phyloP scores from a whole-genome alignment of 2,888 invertebrate species.

The Metallyticus violacea region DNA sequence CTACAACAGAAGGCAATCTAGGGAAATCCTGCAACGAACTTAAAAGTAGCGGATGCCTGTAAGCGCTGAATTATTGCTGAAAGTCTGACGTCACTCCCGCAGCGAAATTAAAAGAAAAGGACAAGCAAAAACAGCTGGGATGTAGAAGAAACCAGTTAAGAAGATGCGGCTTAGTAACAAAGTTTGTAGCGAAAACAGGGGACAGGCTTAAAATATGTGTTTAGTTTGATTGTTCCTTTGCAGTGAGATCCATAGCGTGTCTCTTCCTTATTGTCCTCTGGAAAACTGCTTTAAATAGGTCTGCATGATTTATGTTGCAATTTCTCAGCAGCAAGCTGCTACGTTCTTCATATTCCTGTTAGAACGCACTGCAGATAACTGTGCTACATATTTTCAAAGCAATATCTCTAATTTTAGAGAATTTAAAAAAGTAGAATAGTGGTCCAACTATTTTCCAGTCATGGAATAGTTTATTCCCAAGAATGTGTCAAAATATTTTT shows the following conservation, averaged over 20 bases:
- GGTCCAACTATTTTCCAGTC: no score
- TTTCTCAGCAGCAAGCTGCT: no score
- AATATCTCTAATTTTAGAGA: no score
- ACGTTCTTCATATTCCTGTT: no score
- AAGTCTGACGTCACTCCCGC: not conserved
- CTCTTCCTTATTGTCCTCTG: not conserved
- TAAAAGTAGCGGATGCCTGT: not conserved
- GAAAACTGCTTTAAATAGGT: not conserved
- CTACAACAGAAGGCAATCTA: not conserved
- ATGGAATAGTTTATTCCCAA: no score
- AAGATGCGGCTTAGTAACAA: not conserved
- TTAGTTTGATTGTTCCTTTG: not conserved
- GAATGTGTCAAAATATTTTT: no score
- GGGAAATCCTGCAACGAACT: not conserved
- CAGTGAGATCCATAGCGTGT: not conserved
- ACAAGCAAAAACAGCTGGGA: not conserved
- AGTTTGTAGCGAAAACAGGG: not conserved
- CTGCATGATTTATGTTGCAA: not conserved
- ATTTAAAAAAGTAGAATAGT: no score
- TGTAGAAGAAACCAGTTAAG: not conserved
- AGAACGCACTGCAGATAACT: not conserved
- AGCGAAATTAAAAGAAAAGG: not conserved
- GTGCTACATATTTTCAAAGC: no score
- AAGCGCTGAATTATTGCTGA: not conserved
- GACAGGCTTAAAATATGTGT: not conserved